These are phyloP conservation scores for Labeo rohita DNA, from an alignment of 2,113 vertebrate species.

Conservation along the genomic window DNA sequence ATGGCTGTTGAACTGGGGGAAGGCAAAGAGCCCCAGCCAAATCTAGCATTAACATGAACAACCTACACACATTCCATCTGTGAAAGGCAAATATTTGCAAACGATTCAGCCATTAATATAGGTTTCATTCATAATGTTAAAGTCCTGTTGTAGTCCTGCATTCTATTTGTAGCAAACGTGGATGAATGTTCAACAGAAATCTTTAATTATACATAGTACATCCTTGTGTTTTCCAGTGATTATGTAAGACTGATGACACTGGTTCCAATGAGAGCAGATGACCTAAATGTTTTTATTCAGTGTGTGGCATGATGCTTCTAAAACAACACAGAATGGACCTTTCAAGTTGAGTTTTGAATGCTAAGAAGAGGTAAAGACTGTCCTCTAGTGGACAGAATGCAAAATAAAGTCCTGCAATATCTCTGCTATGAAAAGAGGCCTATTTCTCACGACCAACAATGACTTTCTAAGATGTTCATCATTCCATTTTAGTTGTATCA, in stretches of 20 bases:
- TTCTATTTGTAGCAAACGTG: neutral
- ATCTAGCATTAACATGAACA: slow-evolving; percentile 30
- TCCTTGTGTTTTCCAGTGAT: neutral
- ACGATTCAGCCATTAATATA: neutral
- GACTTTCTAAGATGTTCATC: slow-evolving; percentile 16
- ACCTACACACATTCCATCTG: slow-evolving; percentile 62
- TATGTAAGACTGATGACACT: neutral
- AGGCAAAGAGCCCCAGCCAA: slow-evolving; percentile 9
- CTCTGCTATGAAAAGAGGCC: neutral
- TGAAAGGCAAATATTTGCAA: slow-evolving; percentile 1
- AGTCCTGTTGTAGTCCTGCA: neutral
- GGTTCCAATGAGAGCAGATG: neutral
- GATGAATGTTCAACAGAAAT: neutral
- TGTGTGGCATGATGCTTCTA: neutral
- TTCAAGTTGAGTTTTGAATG: neutral
- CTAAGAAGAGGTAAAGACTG: neutral
- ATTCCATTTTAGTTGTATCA: slow-evolving; percentile 12
- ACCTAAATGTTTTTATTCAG: neutral
- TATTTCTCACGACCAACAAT: neutral
- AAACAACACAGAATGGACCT: neutral
- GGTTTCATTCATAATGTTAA: neutral
- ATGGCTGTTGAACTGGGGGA: neutral
- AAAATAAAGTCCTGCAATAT: neutral
- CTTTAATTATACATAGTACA: neutral
- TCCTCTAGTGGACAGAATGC: slow-evolving; percentile 38